A percentile compares a stretch with the other conserved stretches of the same genome.
phyloP scores from a whole-genome alignment of 2,888 invertebrate species.

The Andricus curvator region DNA sequence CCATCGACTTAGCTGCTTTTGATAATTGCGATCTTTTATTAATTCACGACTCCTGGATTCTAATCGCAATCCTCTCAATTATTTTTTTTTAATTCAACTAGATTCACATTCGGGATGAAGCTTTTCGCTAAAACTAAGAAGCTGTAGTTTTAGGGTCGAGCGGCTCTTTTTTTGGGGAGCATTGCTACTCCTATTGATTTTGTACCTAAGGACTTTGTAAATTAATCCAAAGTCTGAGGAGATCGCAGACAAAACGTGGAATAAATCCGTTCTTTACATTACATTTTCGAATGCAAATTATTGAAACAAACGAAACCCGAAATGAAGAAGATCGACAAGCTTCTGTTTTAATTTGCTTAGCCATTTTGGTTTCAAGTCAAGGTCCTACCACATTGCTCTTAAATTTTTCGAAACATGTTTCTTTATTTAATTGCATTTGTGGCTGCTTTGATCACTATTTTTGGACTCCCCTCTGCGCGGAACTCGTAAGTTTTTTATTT shows the following conservation, averaged over 20 bases:
- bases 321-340: slow-evolving; percentile 23
- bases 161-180: not conserved
- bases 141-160: slow-evolving; percentile 6
- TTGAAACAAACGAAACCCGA: slow-evolving; percentile 12
- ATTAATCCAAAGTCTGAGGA: slow-evolving; percentile 46
- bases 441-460: slow-evolving; percentile 62
- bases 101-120: not conserved
- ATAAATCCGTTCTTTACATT: slow-evolving; percentile 47
- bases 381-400: slow-evolving; percentile 39
- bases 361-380: slow-evolving; percentile 40
- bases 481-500: slow-evolving; percentile 61
- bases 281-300: not conserved
- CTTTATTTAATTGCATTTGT: slow-evolving; percentile 60
- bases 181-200: not conserved
- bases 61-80: not conserved
- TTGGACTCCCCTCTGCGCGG: slow-evolving; percentile 61
- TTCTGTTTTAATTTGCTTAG: slow-evolving; percentile 14
- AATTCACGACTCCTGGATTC: slow-evolving; percentile 2
- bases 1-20: slow-evolving; percentile 13
- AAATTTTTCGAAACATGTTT: slow-evolving; percentile 60
- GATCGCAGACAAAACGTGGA: slow-evolving; percentile 44
- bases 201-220: slow-evolving; percentile 47
- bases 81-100: not conserved
- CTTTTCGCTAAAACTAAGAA: slow-evolving; percentile 4
- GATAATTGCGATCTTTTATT: slow-evolving; percentile 39